A percentile compares a stretch with the other conserved stretches of the same genome.
Conservation (phyloP, 2,888 invertebrate genomes). For the Mantis religiosa region DNA sequence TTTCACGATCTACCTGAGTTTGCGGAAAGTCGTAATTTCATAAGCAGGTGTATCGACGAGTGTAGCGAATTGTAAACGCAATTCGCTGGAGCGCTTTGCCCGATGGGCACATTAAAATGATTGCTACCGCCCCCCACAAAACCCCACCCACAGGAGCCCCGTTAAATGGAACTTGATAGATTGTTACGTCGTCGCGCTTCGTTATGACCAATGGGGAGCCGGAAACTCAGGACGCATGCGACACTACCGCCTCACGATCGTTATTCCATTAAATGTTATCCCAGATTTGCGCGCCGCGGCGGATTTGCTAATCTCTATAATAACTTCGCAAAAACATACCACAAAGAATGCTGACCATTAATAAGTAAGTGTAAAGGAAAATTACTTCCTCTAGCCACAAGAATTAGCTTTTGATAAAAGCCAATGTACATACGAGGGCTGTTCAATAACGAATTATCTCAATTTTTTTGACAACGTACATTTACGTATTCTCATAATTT, state of each 20-base stretch:
- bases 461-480: too few species aligned
- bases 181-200: not conserved
- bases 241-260: not conserved
- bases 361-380: too few species aligned
- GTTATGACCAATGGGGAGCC: not conserved
- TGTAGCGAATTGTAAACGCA: not conserved
- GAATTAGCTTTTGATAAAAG: too few species aligned
- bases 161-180: slow-evolving; percentile 10
- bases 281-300: not conserved
- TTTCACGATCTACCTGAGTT: not conserved
- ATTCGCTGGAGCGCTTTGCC: not conserved
- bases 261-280: not conserved
- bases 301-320: not conserved
- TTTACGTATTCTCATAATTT: too few species aligned
- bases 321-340: not conserved
- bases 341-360: too few species aligned
- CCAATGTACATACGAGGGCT: too few species aligned
- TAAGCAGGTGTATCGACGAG: not conserved
- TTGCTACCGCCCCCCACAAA: not conserved
- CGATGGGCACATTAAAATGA: not conserved
- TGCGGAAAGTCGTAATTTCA: not conserved
- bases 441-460: too few species aligned
- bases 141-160: slow-evolving; percentile 2
- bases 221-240: not conserved
- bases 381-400: too few species aligned